A percentile compares a stretch with the other conserved stretches of the same genome.
These are phyloP conservation scores for Chydorus sphaericus DNA, from an alignment of 2,888 invertebrate genomes.

Conservation along the genomic window DNA sequence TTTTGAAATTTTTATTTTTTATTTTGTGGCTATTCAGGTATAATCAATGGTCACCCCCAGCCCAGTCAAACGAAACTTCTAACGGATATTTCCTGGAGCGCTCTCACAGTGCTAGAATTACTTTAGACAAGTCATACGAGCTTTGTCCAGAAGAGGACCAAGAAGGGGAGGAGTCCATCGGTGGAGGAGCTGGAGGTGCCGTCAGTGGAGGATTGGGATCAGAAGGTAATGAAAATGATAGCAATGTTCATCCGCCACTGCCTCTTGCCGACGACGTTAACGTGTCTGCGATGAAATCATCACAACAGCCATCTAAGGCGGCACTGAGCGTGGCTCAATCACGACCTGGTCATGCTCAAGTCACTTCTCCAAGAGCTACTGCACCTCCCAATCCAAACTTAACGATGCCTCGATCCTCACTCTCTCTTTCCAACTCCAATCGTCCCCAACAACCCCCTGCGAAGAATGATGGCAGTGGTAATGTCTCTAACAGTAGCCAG, in stretches of 20 bases:
- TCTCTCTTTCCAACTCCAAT: neutral
- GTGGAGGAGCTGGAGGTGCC: neutral
- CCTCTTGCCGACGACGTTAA: neutral
- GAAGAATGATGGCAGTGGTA: neutral
- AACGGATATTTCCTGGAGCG: conserved; percentile 89
- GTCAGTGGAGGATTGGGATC: neutral
- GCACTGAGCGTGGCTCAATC: neutral
- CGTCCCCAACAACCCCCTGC: neutral
- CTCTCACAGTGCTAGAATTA: conserved; percentile 82
- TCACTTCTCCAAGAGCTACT: neutral
- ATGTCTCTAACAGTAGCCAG: too few species aligned
- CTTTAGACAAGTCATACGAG: conserved; percentile 61
- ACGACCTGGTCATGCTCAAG: neutral
- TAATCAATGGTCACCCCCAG: conserved; percentile 75
- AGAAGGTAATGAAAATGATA: neutral
- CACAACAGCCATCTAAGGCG: neutral
- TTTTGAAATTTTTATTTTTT: too few species aligned
- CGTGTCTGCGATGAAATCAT: neutral
- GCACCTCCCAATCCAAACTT: neutral
- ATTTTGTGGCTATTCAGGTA: too few species aligned
- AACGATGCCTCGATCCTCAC: neutral
- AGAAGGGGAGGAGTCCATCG: neutral
- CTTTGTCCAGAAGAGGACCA: conserved; percentile 49
- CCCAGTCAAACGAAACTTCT: conserved; percentile 85
- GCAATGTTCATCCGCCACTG: neutral